A percentile compares a stretch with the other conserved stretches of the same genome.
phyloP scores from a whole-genome alignment of 2,797 vertebrate genomes.

The Luscinia luscinia region DNA sequence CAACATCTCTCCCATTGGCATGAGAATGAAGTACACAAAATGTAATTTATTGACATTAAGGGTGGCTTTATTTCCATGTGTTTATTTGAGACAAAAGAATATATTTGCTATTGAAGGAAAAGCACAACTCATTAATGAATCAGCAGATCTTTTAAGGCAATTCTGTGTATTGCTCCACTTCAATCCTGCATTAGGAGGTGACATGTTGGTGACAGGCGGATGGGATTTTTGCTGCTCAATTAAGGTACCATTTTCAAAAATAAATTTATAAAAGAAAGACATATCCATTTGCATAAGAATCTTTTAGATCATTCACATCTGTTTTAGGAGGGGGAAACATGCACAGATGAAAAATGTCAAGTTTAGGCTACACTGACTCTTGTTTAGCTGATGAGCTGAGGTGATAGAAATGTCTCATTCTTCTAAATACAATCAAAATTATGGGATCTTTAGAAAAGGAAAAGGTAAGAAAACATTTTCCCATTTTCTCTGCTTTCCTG shows the following conservation, averaged over 20 bases:
- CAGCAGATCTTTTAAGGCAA: neutral
- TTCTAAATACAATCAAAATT: neutral
- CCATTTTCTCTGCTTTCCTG: neutral
- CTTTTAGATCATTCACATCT: neutral
- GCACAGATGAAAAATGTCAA: neutral
- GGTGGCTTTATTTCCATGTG: conserved; percentile 41
- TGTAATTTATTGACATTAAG: conserved; percentile 17
- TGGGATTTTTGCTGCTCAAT: neutral
- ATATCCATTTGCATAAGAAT: neutral
- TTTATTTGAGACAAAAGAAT: conserved; percentile 43
- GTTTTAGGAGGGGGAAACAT: neutral
- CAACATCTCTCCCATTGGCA: conserved; percentile 48
- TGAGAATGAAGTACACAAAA: conserved; percentile 54
- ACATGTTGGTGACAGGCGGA: neutral
- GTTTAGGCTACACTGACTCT: neutral
- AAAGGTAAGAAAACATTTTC: neutral
- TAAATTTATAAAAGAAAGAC: neutral
- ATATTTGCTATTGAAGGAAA: conserved; percentile 17
- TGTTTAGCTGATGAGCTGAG: neutral
- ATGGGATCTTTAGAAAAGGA: neutral
- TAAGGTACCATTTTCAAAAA: neutral
- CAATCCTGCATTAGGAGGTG: neutral
- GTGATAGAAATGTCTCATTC: neutral
- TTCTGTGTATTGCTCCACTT: neutral
- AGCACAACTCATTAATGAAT: neutral